A percentile compares a stretch with the other conserved stretches of the same genome.
Evolutionary conservation across 2,888 invertebrate species (phyloP).

Genomic region (Tuta absoluta): DNA sequence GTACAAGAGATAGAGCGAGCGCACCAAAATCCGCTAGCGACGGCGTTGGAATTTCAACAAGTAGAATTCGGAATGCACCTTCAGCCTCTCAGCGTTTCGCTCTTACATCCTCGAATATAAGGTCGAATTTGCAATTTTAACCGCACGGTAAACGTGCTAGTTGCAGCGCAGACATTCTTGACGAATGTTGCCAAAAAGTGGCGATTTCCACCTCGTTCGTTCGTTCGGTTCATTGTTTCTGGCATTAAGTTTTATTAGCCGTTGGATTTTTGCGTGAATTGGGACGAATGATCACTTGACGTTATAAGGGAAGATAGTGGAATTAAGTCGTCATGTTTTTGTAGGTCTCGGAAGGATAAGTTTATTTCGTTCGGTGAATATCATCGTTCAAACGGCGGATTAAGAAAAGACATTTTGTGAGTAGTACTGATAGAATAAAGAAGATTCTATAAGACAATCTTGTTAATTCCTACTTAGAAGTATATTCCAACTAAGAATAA

Average conservation of each 20-base stretch:
- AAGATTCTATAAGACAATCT: no score
- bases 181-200: constrained; percentile 78
- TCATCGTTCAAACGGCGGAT: no score
- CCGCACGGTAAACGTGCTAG: constrained; percentile 7
- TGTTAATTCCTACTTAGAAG: no score
- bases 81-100: constrained; percentile 42
- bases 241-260: constrained; percentile 42
- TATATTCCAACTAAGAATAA: no score
- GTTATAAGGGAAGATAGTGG: constrained; percentile 8
- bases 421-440: no score
- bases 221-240: constrained; percentile 68
- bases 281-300: constrained; percentile 7
- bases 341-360: neutral
- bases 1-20: constrained; percentile 50
- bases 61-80: constrained; percentile 61
- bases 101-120: constrained; percentile 49
- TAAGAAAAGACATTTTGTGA: no score
- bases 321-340: neutral
- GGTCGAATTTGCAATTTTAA: constrained; percentile 38
- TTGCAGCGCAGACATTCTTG: constrained; percentile 66
- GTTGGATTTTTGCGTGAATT: constrained; percentile 28
- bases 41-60: constrained; percentile 79
- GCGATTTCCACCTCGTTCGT: constrained; percentile 76
- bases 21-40: constrained; percentile 10
- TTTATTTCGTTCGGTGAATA: neutral